Percentiles rank a stretch among this genome's conserved stretches.
Conservation (phyloP, 2,888 invertebrate genomes). For the Seira sanloemensis region DNA sequence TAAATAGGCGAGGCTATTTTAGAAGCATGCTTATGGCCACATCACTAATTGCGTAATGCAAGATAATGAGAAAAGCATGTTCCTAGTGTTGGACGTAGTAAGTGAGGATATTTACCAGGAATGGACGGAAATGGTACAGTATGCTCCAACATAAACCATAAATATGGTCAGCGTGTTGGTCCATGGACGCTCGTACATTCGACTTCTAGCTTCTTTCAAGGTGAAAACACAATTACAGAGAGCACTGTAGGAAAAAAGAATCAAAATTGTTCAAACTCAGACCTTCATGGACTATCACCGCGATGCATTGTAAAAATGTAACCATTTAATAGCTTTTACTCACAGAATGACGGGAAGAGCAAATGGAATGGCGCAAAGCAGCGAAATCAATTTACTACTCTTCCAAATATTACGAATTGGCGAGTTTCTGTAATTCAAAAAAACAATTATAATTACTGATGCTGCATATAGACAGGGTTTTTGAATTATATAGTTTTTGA, state of each 20-base stretch:
- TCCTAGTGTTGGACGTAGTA: not conserved
- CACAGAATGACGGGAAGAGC: conserved; percentile 59
- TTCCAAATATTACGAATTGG: conserved; percentile 65
- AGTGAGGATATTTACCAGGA: conserved; percentile 37
- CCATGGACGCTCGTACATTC: conserved; percentile 67
- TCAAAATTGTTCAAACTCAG: not conserved
- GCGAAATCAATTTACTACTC: conserved; percentile 57
- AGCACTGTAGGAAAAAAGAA: conserved; percentile 48
- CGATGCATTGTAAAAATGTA: not conserved
- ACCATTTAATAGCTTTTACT: conserved; percentile 38
- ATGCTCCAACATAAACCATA: conserved; percentile 63
- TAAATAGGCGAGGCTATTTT: too few relatives aligned
- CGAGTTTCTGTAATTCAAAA: conserved; percentile 54
- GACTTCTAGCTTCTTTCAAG: conserved; percentile 53
- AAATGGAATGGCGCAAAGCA: conserved; percentile 65
- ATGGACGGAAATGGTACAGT: conserved; percentile 53
- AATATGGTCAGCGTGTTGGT: conserved; percentile 59
- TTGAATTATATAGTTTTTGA: not conserved
- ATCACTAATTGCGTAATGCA: not conserved
- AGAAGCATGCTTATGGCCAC: too few relatives aligned
- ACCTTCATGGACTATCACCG: too few relatives aligned
- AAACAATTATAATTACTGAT: not conserved
- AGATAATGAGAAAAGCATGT: too few relatives aligned
- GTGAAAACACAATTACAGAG: conserved; percentile 64
- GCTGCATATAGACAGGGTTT: not conserved